phyloP scores from a whole-genome alignment of 2,888 invertebrate genomes.

The Agrotis exclamationis region DNA sequence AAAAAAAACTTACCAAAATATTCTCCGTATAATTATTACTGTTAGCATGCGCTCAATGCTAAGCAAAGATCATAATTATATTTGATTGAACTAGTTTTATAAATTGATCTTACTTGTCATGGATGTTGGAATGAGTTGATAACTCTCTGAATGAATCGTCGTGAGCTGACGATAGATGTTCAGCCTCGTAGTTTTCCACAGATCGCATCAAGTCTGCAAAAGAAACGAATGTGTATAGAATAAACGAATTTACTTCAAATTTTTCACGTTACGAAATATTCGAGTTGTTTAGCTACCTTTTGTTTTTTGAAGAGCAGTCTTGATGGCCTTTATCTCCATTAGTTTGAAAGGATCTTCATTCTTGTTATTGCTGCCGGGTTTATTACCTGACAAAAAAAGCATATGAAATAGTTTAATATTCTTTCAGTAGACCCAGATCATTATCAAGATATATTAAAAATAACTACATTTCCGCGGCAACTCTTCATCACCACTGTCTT shows the following conservation, averaged over 20 bases:
- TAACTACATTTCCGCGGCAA: slow-evolving; percentile 81
- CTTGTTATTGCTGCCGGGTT: slow-evolving; percentile 82
- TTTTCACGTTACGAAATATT: background rate
- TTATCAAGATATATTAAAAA: background rate
- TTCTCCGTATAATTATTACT: background rate
- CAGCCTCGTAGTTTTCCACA: slow-evolving; percentile 86
- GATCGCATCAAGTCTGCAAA: slow-evolving; percentile 87
- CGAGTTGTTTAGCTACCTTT: slow-evolving; percentile 75
- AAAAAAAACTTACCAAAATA: slow-evolving; percentile 10
- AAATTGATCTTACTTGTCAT: slow-evolving; percentile 80
- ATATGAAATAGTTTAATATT: background rate
- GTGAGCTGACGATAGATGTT: slow-evolving; percentile 78
- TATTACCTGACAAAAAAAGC: slow-evolving; percentile 76
- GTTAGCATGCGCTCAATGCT: background rate
- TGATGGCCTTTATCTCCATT: slow-evolving; percentile 89
- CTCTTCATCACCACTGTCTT: slow-evolving; percentile 86
- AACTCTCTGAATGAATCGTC: slow-evolving; percentile 83
- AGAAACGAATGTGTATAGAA: slow-evolving; percentile 8
- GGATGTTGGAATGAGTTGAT: slow-evolving; percentile 84
- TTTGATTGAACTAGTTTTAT: too few species aligned
- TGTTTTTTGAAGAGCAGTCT: slow-evolving; percentile 87
- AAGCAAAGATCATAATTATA: too few species aligned
- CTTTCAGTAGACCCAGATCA: background rate
- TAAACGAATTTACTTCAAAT: too few species aligned
- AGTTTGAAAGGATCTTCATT: slow-evolving; percentile 88